Percentiles rank a stretch among this genome's conserved stretches.
These are phyloP conservation scores for Naso thynnoides DNA, from an alignment of 2,797 vertebrate genomes.

Conservation along the genomic window DNA sequence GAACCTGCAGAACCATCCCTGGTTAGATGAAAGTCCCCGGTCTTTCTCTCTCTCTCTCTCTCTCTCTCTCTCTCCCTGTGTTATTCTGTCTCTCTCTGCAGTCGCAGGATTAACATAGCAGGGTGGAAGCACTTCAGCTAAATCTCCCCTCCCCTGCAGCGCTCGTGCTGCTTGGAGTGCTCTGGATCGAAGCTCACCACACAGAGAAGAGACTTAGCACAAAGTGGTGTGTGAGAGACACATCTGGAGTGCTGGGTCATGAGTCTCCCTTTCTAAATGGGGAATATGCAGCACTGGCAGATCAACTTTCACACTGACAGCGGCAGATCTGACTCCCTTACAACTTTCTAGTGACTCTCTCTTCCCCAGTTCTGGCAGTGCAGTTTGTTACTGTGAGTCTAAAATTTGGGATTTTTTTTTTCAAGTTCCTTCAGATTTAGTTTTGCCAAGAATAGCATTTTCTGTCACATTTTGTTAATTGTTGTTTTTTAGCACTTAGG, in stretches of 20 bases:
- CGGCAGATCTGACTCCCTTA: conserved; percentile 33
- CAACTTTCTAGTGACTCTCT: conserved; percentile 22
- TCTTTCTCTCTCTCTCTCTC: conserved; percentile 23
- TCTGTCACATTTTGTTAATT: neutral
- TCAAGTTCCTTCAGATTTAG: neutral
- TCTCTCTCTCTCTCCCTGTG: conserved; percentile 23
- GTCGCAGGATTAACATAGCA: conserved; percentile 72
- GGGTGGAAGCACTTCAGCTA: conserved; percentile 74
- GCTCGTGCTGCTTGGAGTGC: conserved; percentile 60
- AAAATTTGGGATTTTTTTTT: neutral
- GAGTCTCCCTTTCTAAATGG: conserved; percentile 31
- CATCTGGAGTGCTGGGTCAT: conserved; percentile 63
- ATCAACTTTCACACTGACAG: conserved; percentile 45
- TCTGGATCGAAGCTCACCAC: conserved; percentile 68
- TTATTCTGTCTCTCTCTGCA: conserved; percentile 54
- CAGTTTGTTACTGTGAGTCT: conserved; percentile 2
- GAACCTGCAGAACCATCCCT: conserved; percentile 56
- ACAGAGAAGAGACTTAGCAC: conserved; percentile 58
- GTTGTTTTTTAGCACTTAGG: no score
- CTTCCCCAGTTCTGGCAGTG: neutral
- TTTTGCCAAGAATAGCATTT: neutral
- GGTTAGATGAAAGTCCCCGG: conserved; percentile 51
- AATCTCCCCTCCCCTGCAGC: conserved; percentile 70
- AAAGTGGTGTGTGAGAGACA: conserved; percentile 64
- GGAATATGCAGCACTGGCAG: conserved; percentile 42